These are phyloP conservation scores for Phrynocephalus guinanensis DNA, from an alignment of 2,797 vertebrate species.

Conservation along the genomic window DNA sequence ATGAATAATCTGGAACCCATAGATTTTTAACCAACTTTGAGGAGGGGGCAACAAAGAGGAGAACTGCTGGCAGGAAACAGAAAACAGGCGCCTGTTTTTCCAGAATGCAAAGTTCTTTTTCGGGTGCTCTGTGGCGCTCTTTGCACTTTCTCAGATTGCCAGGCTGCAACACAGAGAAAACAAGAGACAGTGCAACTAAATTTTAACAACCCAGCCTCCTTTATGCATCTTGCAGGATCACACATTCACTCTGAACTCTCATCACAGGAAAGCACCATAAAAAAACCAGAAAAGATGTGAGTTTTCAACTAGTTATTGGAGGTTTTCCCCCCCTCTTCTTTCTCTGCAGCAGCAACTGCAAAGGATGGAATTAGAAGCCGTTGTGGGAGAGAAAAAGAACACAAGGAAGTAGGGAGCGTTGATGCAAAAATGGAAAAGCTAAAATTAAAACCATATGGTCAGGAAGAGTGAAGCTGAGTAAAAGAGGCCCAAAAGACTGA, in stretches of 20 bases:
- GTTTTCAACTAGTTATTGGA: constrained; percentile 17
- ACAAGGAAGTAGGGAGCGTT: constrained; percentile 27
- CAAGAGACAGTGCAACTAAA: not conserved
- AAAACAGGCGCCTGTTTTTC: not conserved
- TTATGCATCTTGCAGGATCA: not conserved
- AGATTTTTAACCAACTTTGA: not conserved
- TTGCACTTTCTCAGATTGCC: not conserved
- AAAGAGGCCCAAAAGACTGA: constrained; percentile 50
- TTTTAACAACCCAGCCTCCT: not conserved
- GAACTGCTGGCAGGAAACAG: not conserved
- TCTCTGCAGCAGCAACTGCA: not conserved
- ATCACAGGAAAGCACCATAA: constrained; percentile 7
- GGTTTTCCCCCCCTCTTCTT: rapidly evolving
- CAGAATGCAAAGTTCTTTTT: constrained; percentile 1
- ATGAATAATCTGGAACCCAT: too few species aligned
- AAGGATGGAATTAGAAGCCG: constrained; percentile 45
- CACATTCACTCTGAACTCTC: not conserved
- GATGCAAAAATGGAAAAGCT: constrained; percentile 56
- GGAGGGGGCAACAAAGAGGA: too few species aligned
- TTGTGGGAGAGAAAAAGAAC: not conserved
- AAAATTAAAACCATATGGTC: constrained; percentile 73
- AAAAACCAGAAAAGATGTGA: not conserved
- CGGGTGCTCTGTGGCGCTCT: not conserved
- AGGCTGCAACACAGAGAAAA: not conserved
- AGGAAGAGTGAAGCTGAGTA: constrained; percentile 47